These are phyloP conservation scores for Zaprionus taronus DNA, from an alignment of 1,140 invertebrate genomes.

Conservation along the genomic window DNA sequence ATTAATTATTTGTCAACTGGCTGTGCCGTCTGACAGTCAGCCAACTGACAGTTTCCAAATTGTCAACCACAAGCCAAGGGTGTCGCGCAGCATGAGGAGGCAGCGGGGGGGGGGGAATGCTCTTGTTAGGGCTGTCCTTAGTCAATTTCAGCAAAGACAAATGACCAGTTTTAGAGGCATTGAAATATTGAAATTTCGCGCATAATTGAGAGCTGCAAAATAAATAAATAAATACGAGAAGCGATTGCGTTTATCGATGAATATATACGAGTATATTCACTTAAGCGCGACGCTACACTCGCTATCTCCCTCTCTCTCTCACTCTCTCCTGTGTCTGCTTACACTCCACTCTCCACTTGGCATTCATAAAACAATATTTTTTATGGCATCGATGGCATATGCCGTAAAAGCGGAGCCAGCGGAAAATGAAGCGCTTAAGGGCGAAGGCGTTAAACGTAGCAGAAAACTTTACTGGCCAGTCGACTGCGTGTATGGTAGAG, in stretches of 20 bases:
- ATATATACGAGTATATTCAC: conserved; percentile 33
- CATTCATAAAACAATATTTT: conserved; percentile 72
- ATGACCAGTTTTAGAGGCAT: conserved; percentile 13
- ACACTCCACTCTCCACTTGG: conserved; percentile 11
- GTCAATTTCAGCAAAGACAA: conserved; percentile 2
- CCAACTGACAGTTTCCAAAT: conserved; percentile 38
- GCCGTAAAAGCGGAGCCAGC: conserved; percentile 62
- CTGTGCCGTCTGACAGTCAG: conserved; percentile 33
- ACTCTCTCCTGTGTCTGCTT: no score
- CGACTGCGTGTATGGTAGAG: background rate
- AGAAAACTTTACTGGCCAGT: conserved; percentile 52
- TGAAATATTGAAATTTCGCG: conserved; percentile 49
- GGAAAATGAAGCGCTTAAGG: conserved; percentile 53
- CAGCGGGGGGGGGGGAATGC: background rate
- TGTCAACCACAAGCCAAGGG: conserved; percentile 4
- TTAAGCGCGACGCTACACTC: conserved; percentile 16
- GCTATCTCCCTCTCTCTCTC: background rate
- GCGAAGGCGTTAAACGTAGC: conserved; percentile 61
- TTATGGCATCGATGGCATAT: conserved; percentile 69
- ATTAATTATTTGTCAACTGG: conserved; percentile 47
- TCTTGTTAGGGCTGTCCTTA: background rate
- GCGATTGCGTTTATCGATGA: conserved; percentile 69
- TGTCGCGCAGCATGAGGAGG: background rate
- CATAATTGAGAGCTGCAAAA: conserved; percentile 48
- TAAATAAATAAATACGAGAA: conserved; percentile 29